phyloP scores from a whole-genome alignment of 2,113 vertebrate species.

The Panthera leo region DNA sequence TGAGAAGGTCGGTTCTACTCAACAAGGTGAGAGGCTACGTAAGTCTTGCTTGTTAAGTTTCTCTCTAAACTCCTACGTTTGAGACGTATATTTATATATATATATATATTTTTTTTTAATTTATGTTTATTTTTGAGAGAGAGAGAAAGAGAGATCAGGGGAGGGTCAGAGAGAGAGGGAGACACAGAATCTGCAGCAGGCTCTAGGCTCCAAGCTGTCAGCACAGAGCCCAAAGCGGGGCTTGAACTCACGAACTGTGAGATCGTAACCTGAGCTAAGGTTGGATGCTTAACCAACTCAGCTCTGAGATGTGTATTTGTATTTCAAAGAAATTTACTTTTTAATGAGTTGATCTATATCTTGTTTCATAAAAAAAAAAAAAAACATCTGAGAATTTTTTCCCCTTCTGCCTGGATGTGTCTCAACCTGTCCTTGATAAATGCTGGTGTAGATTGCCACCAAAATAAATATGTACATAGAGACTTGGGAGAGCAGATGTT shows the following conservation, averaged over 20 bases:
- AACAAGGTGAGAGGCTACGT: conserved; percentile 70
- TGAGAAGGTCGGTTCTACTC: conserved; percentile 56
- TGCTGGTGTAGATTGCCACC: neutral
- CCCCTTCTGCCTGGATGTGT: neutral
- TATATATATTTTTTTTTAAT: neutral
- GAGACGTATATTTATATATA: neutral
- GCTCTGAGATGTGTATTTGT: neutral
- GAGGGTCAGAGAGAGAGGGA: no score
- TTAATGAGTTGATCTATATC: neutral
- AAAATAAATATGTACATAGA: neutral
- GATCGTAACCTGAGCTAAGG: no score
- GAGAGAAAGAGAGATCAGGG: no score
- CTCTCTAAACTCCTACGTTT: neutral
- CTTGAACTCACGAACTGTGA: no score
- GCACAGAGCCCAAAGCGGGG: no score
- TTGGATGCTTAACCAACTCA: no score
- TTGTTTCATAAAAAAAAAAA: neutral
- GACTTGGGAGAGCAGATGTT: no score
- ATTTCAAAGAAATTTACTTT: neutral
- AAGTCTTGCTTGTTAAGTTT: neutral
- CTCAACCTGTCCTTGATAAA: neutral
- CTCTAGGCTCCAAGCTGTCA: no score
- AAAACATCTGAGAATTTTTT: neutral
- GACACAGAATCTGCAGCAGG: no score
- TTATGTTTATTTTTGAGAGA: no score